Percentiles rank a stretch among this genome's conserved stretches.
These are phyloP conservation scores for Tonatia bakeri DNA, from an alignment of 2,113 vertebrate species.

Conservation along the genomic window DNA sequence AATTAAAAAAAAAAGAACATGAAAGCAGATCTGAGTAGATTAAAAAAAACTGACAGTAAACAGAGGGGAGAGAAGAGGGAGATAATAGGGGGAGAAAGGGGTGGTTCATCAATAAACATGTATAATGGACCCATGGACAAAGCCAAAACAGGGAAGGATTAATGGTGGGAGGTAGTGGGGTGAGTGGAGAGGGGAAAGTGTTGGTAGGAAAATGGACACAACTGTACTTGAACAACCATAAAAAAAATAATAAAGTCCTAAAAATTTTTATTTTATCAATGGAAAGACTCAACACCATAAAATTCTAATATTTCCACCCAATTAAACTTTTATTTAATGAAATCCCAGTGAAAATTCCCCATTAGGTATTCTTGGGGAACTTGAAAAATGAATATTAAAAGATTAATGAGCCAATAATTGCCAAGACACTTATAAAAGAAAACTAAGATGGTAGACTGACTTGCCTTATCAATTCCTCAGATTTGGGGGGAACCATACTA, in stretches of 20 bases:
- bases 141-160: too few relatives aligned
- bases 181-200: too few relatives aligned
- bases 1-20: too few relatives aligned
- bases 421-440: not conserved
- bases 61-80: too few relatives aligned
- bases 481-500: not conserved
- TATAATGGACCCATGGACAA: too few relatives aligned
- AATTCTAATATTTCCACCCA: not conserved
- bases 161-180: too few relatives aligned
- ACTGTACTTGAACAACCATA: too few relatives aligned
- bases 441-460: not conserved
- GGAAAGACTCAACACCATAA: not conserved
- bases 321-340: not conserved
- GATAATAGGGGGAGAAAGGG: too few relatives aligned
- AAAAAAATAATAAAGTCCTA: too few relatives aligned
- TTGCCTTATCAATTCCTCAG: not conserved
- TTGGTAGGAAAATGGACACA: too few relatives aligned
- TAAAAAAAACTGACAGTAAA: not conserved
- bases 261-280: not conserved
- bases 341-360: not conserved
- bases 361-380: not conserved
- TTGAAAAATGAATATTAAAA: not conserved
- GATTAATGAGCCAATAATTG: not conserved
- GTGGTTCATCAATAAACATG: too few relatives aligned
- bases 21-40: not conserved